phyloP scores from a whole-genome alignment of 1,140 invertebrate genomes.

The Drosophila malerkotliana region DNA sequence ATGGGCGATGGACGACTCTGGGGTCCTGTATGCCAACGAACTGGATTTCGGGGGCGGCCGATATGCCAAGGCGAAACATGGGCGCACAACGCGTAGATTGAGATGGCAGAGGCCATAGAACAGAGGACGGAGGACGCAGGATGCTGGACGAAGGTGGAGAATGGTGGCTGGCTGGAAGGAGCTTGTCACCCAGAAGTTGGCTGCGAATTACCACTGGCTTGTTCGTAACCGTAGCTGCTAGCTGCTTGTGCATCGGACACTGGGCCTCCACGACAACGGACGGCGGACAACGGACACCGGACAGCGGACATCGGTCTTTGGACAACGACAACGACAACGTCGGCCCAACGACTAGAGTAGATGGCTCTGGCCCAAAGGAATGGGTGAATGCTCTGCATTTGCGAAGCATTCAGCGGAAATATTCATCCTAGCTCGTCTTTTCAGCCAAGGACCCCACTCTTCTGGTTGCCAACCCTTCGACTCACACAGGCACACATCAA shows the following conservation, averaged over 20 bases:
- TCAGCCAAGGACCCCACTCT: slow-evolving; percentile 49
- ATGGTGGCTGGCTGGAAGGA: slow-evolving; percentile 44
- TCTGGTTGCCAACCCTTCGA: slow-evolving; percentile 13
- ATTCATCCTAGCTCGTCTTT: slow-evolving; percentile 76
- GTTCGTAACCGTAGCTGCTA: slow-evolving; percentile 42
- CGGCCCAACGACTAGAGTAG: slow-evolving; percentile 59
- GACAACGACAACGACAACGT: slow-evolving; percentile 41
- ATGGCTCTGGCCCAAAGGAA: slow-evolving; percentile 79
- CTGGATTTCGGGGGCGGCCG: slow-evolving; percentile 66
- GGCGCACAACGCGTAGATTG: slow-evolving; percentile 38
- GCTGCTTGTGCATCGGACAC: slow-evolving; percentile 4
- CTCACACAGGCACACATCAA: slow-evolving; percentile 64
- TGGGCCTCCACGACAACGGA: slow-evolving; percentile 7
- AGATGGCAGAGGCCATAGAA: slow-evolving; percentile 17
- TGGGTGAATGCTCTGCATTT: slow-evolving; percentile 76
- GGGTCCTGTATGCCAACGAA: slow-evolving; percentile 53
- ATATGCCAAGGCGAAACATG: slow-evolving; percentile 72
- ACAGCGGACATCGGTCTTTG: slow-evolving; percentile 6
- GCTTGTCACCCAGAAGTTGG: slow-evolving; percentile 71
- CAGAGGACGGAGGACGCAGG: background rate
- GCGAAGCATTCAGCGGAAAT: slow-evolving; percentile 80
- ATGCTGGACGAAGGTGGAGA: slow-evolving; percentile 3
- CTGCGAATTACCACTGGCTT: slow-evolving; percentile 74
- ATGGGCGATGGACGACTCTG: slow-evolving; percentile 16
- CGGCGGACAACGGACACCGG: slow-evolving; percentile 31